These are phyloP conservation scores for Zelleria hepariella DNA, from an alignment of 2,888 invertebrate genomes.

Conservation along the genomic window DNA sequence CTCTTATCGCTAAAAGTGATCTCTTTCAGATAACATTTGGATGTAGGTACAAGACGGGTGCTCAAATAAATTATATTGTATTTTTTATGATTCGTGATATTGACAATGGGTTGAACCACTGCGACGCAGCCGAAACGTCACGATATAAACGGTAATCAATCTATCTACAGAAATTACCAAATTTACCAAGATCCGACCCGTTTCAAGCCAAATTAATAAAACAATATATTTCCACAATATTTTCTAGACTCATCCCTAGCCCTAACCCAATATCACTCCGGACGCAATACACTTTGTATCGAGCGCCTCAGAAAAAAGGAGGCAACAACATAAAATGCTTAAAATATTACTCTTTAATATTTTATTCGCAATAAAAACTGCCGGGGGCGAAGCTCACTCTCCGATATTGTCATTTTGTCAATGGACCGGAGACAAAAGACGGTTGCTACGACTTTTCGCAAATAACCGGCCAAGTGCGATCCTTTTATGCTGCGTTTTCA, in stretches of 20 bases:
- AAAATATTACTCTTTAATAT: background rate
- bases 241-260: too few relatives aligned
- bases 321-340: background rate
- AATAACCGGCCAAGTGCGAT: background rate
- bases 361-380: background rate
- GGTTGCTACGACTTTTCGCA: background rate
- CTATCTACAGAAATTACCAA: too few relatives aligned
- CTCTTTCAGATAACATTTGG: too few relatives aligned
- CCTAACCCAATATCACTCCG: background rate
- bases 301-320: background rate
- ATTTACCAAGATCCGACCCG: too few relatives aligned
- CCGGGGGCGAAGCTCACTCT: background rate
- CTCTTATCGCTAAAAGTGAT: too few relatives aligned
- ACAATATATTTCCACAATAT: background rate
- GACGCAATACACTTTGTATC: background rate
- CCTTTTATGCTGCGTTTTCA: too few relatives aligned
- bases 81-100: too few relatives aligned
- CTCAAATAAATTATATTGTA: too few relatives aligned
- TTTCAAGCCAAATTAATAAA: background rate
- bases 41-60: too few relatives aligned
- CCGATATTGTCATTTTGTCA: background rate
- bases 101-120: too few relatives aligned
- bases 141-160: too few relatives aligned
- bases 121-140: too few relatives aligned
- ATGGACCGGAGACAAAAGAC: background rate